phyloP scores from a whole-genome alignment of 2,113 vertebrate genomes.

The Rostratula benghalensis region DNA sequence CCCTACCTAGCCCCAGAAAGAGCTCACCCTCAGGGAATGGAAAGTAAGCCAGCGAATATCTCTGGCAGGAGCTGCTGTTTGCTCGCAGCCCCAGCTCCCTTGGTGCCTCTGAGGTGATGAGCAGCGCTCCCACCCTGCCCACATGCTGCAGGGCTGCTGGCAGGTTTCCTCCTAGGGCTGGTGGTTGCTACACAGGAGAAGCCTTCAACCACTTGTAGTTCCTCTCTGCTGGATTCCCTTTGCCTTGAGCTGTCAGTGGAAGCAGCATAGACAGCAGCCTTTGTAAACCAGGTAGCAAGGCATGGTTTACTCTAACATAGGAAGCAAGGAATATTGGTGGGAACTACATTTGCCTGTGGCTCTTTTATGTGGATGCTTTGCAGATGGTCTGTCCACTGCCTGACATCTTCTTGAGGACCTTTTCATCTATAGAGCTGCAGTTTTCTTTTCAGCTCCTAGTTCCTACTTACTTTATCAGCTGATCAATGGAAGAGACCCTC shows the following conservation, averaged over 20 bases:
- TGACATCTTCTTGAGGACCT: not conserved
- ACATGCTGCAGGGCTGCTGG: fast-evolving
- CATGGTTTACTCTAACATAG: not conserved
- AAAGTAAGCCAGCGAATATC: not conserved
- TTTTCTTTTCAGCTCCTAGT: not conserved
- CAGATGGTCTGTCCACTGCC: not conserved
- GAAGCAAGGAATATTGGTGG: not conserved
- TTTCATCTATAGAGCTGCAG: not conserved
- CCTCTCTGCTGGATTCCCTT: not conserved
- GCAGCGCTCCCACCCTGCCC: not conserved
- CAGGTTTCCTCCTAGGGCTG: not conserved
- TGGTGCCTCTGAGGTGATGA: not conserved
- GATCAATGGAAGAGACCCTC: not conserved
- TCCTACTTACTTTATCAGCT: not conserved
- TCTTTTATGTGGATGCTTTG: not conserved
- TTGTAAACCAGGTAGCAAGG: not conserved
- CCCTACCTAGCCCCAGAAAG: not conserved
- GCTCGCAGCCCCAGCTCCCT: not conserved
- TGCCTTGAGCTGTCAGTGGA: not conserved
- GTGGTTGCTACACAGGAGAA: not conserved
- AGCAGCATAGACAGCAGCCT: not conserved
- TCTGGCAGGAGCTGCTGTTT: not conserved
- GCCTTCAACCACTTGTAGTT: not conserved
- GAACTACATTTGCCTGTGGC: not conserved
- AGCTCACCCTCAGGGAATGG: not conserved